phyloP scores from a whole-genome alignment of 1,140 invertebrate species.

The Oryctes rhinoceros region DNA sequence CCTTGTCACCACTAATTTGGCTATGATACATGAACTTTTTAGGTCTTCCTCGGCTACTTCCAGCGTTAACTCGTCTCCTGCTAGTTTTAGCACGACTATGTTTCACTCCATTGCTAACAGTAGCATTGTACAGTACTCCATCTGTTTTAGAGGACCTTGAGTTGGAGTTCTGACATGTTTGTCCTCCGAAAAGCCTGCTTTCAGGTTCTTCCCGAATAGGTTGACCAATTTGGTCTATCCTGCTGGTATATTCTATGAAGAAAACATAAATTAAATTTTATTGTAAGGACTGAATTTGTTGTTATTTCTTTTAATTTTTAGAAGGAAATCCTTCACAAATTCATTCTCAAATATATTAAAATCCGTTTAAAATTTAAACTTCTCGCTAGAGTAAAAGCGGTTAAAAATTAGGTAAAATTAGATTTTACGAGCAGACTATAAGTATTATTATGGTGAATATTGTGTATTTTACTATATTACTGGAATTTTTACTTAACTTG shows the following conservation, averaged over 20 bases:
- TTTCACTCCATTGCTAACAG: conserved; percentile 43
- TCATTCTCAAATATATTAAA: too few relatives aligned
- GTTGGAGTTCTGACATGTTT: neutral
- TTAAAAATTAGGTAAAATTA: too few relatives aligned
- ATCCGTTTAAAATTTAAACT: too few relatives aligned
- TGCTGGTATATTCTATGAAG: neutral
- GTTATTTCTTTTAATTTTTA: too few relatives aligned
- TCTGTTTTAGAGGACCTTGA: neutral
- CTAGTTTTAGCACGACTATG: conserved; percentile 7
- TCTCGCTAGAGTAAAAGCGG: too few relatives aligned
- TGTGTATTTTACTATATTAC: too few relatives aligned
- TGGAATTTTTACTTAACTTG: too few relatives aligned
- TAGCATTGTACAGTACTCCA: neutral
- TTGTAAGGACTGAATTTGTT: too few relatives aligned
- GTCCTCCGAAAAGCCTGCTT: neutral
- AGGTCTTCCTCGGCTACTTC: conserved; percentile 51
- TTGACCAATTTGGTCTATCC: conserved; percentile 2
- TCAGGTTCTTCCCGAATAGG: neutral
- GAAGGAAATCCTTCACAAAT: too few relatives aligned
- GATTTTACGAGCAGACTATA: too few relatives aligned
- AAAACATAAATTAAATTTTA: neutral
- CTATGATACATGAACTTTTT: conserved; percentile 62
- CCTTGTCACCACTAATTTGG: conserved; percentile 69
- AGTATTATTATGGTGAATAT: too few relatives aligned
- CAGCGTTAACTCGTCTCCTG: conserved; percentile 38